Conservation (phyloP, 2,888 invertebrate species). For the Trichopoda pennipes region DNA sequence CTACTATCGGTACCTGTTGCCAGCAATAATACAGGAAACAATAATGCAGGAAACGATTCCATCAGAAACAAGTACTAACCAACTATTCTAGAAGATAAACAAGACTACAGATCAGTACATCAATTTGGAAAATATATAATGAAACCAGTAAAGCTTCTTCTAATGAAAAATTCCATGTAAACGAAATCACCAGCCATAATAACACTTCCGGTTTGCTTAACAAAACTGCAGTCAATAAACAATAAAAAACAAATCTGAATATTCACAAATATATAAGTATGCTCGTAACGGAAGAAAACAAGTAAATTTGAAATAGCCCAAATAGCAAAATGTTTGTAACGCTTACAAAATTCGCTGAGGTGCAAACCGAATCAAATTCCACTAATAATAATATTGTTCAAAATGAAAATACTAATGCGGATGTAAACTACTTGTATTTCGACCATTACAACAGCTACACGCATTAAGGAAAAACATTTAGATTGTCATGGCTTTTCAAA, state of each 20-base stretch:
- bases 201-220: neutral
- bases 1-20: neutral
- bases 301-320: neutral
- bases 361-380: neutral
- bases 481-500: conserved; percentile 30
- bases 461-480: neutral
- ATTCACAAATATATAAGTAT: neutral
- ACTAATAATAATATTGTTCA: neutral
- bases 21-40: neutral
- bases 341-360: neutral
- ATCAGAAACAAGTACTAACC: neutral
- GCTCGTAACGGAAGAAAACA: neutral
- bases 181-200: neutral
- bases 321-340: too few relatives aligned
- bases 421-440: neutral
- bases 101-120: neutral
- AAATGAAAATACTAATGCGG: neutral
- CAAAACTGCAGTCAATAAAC: neutral
- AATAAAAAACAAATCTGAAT: neutral
- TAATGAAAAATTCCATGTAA: neutral
- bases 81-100: neutral
- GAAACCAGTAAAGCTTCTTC: neutral
- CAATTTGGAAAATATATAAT: neutral
- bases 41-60: neutral
- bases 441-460: neutral